Evolutionary conservation across 2,888 invertebrate genomes (phyloP), one percentile per base, ranked within the genome.

Genomic region (Idaea aversata): DNA sequence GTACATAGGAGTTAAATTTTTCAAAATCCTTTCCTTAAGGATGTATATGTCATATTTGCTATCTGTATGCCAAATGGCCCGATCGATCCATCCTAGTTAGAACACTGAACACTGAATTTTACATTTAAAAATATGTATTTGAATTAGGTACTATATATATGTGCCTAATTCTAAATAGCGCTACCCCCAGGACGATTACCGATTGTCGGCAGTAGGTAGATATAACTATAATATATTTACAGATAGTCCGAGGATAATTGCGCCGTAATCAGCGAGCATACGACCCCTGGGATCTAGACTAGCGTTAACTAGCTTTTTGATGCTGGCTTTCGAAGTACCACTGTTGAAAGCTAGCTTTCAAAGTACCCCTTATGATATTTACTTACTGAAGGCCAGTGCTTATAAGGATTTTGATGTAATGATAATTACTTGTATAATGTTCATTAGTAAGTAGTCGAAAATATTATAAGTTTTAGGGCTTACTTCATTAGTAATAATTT

Each of bases 161-260:
- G 34, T 36, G 62, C 64, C 58, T 67, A 64, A 64, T 64, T 35
- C 57, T 15, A 58, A 58, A 63, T 61, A 64, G 57, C 57, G 58
- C 63, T 61, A 62, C 5, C 34, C 25, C 25, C 34, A 25, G 13
- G 59, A 25, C 59, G 34, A 59, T 59, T 59, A 59, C 34, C 13
- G 34, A 59, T 59, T 34, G 25, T 34, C 58, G 58, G 15, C 58
- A 59, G 15, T 16, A 15, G 47, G 5, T 47, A 10, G 47, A 47
- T 47, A 47, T 47, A 5, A 59, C 59, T 34, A 59, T 59, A 34
- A 25, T 67, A 63, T 71, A 66, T 69, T 69, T 61, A 71, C 65
- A 61, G 62, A 67, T 63, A 68, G 64, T 62, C 59, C 38, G 68
- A 67, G 68, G 67, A 69, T 72, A 71, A 74, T 72, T 71, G 65